Conservation (phyloP, 92 coral and sea anemone species). For the Phenganax subtilis region DNA sequence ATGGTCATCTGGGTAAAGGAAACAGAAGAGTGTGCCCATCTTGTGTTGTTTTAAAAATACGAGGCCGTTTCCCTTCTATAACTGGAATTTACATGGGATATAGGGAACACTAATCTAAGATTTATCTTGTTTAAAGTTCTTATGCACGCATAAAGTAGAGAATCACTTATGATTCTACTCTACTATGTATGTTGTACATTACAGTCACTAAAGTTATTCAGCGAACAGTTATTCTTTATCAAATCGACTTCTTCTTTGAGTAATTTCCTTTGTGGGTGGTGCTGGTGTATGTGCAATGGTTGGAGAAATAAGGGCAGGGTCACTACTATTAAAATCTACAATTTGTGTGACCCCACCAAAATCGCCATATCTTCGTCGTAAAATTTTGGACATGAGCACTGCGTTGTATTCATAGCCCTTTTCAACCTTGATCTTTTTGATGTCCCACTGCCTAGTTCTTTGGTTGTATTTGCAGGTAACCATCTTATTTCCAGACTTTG, state of each 20-base stretch:
- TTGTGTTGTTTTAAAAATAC: conserved; percentile 3
- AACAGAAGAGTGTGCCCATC: conserved; percentile 9
- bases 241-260: too few species aligned
- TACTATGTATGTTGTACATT: too few species aligned
- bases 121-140: not conserved
- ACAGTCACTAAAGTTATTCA: too few species aligned
- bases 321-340: not conserved
- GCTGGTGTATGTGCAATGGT: too few species aligned
- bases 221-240: too few species aligned
- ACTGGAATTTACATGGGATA: conserved; percentile 27
- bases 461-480: conserved; percentile 25
- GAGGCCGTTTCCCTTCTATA: not conserved
- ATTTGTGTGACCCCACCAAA: not conserved
- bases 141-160: too few species aligned
- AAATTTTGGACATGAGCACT: conserved; percentile 27
- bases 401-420: not conserved
- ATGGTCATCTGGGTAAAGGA: conserved; percentile 29
- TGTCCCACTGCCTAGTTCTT: conserved; percentile 39
- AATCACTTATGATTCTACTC: too few species aligned
- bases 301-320: too few species aligned
- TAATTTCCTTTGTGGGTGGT: too few species aligned
- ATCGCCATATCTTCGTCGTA: not conserved
- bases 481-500: conserved; percentile 22
- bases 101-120: not conserved
- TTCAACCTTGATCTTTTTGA: conserved; percentile 5